Evolutionary conservation across 2,888 invertebrate species (phyloP).

Genomic region (Caenorhabditis afra): DNA sequence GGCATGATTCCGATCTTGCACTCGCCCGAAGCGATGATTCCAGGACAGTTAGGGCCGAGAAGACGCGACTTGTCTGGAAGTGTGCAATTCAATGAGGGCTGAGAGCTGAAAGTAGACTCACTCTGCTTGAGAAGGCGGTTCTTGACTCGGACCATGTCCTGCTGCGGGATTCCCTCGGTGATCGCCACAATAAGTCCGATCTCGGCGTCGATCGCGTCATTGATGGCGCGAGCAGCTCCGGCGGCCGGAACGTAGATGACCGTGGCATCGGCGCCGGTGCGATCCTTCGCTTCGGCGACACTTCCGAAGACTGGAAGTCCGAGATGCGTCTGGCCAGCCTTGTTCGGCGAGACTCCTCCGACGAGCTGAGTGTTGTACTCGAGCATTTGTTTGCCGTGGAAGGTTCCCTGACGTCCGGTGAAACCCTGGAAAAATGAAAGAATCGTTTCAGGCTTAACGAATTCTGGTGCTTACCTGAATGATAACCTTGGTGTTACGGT

Average conservation of each 20-base stretch:
- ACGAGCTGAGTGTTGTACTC: constrained; percentile 98
- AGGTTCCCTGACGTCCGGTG: constrained; percentile 81
- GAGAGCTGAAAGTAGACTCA: too few species aligned
- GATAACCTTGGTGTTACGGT: constrained; percentile 69
- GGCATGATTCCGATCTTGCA: constrained; percentile 99
- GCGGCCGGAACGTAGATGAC: constrained; percentile 98
- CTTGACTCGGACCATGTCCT: constrained; percentile 91
- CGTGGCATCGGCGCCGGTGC: constrained; percentile 91
- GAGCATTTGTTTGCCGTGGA: constrained; percentile 92
- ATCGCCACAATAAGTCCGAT: constrained; percentile 92
- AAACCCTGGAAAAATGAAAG: constrained; percentile 62
- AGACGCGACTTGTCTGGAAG: constrained; percentile 87
- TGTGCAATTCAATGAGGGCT: too few species aligned
- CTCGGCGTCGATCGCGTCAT: constrained; percentile 81
- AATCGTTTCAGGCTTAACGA: constrained; percentile 2
- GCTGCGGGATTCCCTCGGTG: constrained; percentile 87
- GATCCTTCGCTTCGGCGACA: constrained; percentile 82
- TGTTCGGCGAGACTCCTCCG: constrained; percentile 85
- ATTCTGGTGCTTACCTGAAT: constrained; percentile 62
- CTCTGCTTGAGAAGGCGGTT: constrained; percentile 65
- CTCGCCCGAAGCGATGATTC: constrained; percentile 90
- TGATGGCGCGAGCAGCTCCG: constrained; percentile 88
- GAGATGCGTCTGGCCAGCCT: constrained; percentile 89
- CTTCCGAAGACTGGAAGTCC: constrained; percentile 89
- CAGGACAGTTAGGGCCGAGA: constrained; percentile 98